A percentile compares a stretch with the other conserved stretches of the same genome.
phyloP scores from a whole-genome alignment of 2,113 vertebrate genomes.

The Chrysemys picta region DNA sequence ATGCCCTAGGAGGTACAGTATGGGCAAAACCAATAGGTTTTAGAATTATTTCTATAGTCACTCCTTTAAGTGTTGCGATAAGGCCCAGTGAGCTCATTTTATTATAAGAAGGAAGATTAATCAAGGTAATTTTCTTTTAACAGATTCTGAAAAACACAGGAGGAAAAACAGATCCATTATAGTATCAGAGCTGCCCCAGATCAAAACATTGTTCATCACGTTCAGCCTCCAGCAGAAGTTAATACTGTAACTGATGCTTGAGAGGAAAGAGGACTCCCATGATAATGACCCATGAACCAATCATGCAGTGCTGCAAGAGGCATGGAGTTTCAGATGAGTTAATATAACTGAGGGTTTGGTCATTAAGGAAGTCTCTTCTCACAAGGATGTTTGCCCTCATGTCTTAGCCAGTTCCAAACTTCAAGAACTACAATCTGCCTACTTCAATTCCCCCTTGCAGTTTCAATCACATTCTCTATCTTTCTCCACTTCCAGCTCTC shows the following conservation, averaged over 20 bases:
- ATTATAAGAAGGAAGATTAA: background rate
- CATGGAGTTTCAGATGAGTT: background rate
- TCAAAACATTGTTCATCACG: background rate
- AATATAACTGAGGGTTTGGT: background rate
- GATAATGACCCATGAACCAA: accelerated
- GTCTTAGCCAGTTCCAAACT: background rate
- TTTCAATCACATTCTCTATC: accelerated
- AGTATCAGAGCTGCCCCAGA: background rate
- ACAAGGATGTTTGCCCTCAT: background rate
- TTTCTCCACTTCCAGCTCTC: background rate
- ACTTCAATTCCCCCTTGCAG: background rate
- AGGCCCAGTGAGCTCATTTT: background rate
- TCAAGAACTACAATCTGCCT: background rate
- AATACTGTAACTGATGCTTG: background rate
- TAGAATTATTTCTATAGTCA: accelerated
- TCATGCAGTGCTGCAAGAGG: background rate
- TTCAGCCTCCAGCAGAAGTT: background rate
- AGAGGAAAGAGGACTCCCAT: background rate
- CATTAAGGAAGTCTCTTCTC: background rate
- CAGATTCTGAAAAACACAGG: background rate
- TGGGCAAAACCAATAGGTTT: background rate
- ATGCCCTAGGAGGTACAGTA: background rate
- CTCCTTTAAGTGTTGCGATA: background rate
- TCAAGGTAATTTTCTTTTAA: background rate
- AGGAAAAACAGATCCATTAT: background rate